Conservation (phyloP, 2,888 invertebrate species). For the Mimachlamys varia region DNA sequence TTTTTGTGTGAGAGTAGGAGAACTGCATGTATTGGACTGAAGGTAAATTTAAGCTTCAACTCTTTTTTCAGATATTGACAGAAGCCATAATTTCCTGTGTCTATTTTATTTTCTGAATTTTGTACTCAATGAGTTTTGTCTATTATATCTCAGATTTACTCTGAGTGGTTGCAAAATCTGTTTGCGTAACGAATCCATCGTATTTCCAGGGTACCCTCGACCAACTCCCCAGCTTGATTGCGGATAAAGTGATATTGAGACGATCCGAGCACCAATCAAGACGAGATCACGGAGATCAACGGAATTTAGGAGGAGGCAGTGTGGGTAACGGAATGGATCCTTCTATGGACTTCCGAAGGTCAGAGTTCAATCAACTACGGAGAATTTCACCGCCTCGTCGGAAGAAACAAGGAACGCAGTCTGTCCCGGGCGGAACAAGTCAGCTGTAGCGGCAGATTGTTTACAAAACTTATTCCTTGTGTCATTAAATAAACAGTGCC, state of each 20-base stretch:
- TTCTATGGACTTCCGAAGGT: constrained; percentile 41
- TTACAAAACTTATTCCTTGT: not conserved
- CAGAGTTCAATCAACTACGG: constrained; percentile 53
- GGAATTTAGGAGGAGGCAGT: constrained; percentile 41
- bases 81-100: no score
- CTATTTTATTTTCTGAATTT: no score
- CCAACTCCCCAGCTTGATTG: constrained; percentile 68
- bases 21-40: no score
- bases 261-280: constrained; percentile 49
- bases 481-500: not conserved
- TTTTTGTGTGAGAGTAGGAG: no score
- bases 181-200: not conserved
- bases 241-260: constrained; percentile 57
- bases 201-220: constrained; percentile 66
- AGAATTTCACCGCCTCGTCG: constrained; percentile 49
- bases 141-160: no score
- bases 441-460: not conserved
- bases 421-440: not conserved
- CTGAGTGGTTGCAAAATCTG: no score
- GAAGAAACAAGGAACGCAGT: constrained; percentile 44
- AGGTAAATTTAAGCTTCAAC: not conserved
- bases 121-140: no score
- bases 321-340: not conserved
- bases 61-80: not conserved
- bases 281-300: constrained; percentile 37